Base-by-base conservation (phyloP, 2,797 vertebrate genomes). In the Peromyscus eremicus region DNA sequence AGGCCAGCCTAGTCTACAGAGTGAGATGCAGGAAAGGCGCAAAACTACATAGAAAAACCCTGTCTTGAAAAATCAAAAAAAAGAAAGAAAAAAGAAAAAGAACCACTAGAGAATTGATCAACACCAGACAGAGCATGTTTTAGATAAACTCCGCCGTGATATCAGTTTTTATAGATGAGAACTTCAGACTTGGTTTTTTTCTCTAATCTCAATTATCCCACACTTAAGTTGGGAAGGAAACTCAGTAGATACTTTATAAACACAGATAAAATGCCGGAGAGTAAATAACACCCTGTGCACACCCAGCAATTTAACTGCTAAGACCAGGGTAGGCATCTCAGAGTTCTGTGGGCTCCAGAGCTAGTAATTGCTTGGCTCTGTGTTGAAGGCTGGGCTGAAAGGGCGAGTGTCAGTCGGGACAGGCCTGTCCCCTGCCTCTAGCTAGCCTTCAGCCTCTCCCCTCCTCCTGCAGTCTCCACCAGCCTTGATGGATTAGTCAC, bases 231-330 rank as follows among this genome's bases (percentile, higher is more conserved):
- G 96, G 96, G 86, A 97, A 92, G 79, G 79, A 96, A 96, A 84
- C 37, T 80, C 94, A 92, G 60, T 43, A 82, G 27, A 90, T 86
- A 60, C 25, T 43, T 97, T 94, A 82, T 76, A 94, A 96, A 92
- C 94, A 91, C 92, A 96, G 55, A 7, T 77, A 94, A 97, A 92
- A 32, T 71, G 29, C 79, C 16, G 3, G n/a, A 29, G 73, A 96
- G 96, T 95, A 98, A 98, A 97, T 27, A 34, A n/a, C 49, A 57
- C 55, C 76, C 94, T 94, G 77, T 83, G 71, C 91, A 96, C 76
- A 37, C 92, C 68, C 89, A 95, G 68, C 7, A 62, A 95, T 87
- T 94, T 94, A 89, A 97, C 93, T 94, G 79, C 75, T 91, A 52
- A 93, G 92, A 96, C 70, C 84, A 46, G 91, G 43, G 75, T 4